Percentiles rank a stretch among this genome's conserved stretches.
phyloP scores from a whole-genome alignment of 1,140 invertebrate genomes.

The Charaxes varanes region DNA sequence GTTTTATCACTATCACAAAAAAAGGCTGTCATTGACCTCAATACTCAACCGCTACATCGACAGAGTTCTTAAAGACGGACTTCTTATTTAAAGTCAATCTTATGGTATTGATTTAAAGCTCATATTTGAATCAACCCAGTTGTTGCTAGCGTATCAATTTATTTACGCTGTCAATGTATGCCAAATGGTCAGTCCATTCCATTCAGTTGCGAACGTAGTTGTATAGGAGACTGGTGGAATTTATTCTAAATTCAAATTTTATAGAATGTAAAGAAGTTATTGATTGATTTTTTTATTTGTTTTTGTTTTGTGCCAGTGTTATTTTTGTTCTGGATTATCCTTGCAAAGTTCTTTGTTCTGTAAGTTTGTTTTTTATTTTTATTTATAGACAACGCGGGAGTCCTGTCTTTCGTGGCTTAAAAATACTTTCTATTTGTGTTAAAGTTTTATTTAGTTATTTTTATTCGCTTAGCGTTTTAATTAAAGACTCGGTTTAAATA shows the following conservation, averaged over 20 bases:
- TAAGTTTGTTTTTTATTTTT: constrained; percentile 30
- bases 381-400: constrained; percentile 11
- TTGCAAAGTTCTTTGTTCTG: constrained; percentile 12
- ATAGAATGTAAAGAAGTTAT: constrained; percentile 13
- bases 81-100: constrained; percentile 13
- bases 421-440: constrained; percentile 2
- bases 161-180: constrained; percentile 29
- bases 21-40: constrained; percentile 68
- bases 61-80: constrained; percentile 25
- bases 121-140: constrained; percentile 10
- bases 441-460: not conserved
- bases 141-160: constrained; percentile 25
- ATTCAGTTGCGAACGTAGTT: constrained; percentile 40
- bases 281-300: constrained; percentile 16
- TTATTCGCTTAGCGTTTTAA: no score
- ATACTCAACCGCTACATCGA: constrained; percentile 31
- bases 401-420: constrained; percentile 1
- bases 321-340: constrained; percentile 32
- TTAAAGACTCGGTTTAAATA: no score
- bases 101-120: constrained; percentile 20
- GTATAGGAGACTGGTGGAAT: constrained; percentile 26
- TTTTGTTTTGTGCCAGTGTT: constrained; percentile 21
- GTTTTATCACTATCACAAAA: constrained; percentile 36
- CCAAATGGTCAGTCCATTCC: constrained; percentile 41
- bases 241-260: constrained; percentile 19